Base-by-base conservation (phyloP, 2,113 vertebrate species). In the Catharus minimus region DNA sequence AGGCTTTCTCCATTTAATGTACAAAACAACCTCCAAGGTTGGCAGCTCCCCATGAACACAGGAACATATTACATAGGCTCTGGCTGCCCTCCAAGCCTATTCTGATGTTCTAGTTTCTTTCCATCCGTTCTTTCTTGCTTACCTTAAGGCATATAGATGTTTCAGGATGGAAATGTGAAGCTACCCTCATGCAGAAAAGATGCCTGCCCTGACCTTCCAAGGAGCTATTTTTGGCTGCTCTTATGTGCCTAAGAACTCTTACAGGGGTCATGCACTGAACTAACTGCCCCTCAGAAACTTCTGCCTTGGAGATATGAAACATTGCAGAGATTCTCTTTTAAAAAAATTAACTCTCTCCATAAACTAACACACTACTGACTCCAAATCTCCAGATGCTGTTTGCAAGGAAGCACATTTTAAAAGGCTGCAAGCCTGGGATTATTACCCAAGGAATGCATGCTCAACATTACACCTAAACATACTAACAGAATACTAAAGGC, bases 171-270 rank as follows among this genome's bases (percentile, higher is more conserved):
- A 88, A 93, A 66, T 16, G 53, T 61, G 82, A 83, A 91, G 33
- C 49, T 79, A 73, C 56, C 55, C 68, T 38, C 43, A 53, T 4
- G 41, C 43, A 93, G 73, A 73, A 86, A 61, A 72, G 46, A 64
- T 39, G 30, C 78, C 66, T 88, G 69, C 78, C 47, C 43, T 89
- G 88, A 94, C 93, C 88, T 97, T 96, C 89, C 80, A 61, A 50
- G 65, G 53, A 82, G 79, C 81, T 97, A 95, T 95, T 95, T 96
- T 86, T 87, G 83, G 73, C 67, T 67, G 53, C 65, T 89, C 58
- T 90, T 92, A 80, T 38, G 57, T 0, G 44, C 64, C 90, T 88
- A 87, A 91, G 86, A 95, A 55, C 83, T 38, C 88, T 86, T 62
- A 86, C 65, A 61, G 73, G 50, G 64, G 19, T 92, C 89, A 71